These are phyloP conservation scores for Theretra japonica DNA, from an alignment of 2,888 invertebrate genomes.

Conservation along the genomic window DNA sequence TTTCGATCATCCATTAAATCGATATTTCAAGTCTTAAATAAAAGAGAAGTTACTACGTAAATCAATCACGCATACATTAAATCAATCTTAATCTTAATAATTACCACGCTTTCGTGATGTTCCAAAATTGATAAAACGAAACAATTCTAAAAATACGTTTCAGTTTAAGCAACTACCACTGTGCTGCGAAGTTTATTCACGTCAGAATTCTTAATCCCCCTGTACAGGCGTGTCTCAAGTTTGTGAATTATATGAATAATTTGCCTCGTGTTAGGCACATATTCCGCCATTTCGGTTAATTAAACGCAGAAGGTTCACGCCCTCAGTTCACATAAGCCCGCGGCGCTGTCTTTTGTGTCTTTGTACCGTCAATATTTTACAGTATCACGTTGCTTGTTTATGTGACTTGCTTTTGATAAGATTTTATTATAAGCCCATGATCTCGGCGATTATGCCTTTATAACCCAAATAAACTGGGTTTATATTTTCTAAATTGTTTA, in stretches of 20 bases:
- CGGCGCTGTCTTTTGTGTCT: conserved; percentile 5
- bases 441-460: not conserved
- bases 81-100: too few species aligned
- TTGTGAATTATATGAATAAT: conserved; percentile 25
- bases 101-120: too few species aligned
- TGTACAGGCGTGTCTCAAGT: conserved; percentile 5
- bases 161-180: not conserved
- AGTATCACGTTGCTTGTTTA: not conserved
- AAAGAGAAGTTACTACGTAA: too few species aligned
- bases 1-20: too few species aligned
- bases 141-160: too few species aligned
- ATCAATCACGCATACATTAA: too few species aligned
- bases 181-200: too few species aligned
- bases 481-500: too few species aligned
- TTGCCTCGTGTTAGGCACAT: conserved; percentile 14
- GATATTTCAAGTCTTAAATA: too few species aligned
- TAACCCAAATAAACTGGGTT: too few species aligned
- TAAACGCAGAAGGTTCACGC: conserved; percentile 16
- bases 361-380: conserved; percentile 14
- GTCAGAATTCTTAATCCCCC: not conserved
- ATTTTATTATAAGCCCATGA: not conserved
- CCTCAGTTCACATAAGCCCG: not conserved
- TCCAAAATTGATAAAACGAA: too few species aligned
- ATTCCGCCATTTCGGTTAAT: conserved; percentile 17
- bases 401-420: not conserved